Percentiles rank a stretch among this genome's conserved stretches.
Evolutionary conservation across 2,797 vertebrate species (phyloP).

Genomic region (Buceros bicornis): DNA sequence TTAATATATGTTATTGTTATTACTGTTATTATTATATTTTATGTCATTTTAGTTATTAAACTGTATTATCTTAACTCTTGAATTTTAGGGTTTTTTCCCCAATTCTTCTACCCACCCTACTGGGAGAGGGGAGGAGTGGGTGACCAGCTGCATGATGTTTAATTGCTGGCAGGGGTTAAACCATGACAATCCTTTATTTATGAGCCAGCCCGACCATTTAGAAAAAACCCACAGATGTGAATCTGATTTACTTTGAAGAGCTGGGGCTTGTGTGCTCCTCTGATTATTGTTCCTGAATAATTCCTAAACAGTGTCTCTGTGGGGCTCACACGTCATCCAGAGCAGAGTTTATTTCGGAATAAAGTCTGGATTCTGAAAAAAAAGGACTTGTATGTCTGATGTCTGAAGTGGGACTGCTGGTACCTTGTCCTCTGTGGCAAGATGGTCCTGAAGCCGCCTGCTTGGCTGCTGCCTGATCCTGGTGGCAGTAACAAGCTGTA

Average conservation of each 20-base stretch:
- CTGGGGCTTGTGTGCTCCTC: neutral
- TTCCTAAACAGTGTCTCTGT: neutral
- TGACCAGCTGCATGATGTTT: no score
- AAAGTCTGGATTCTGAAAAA: neutral
- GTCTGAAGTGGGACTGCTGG: neutral
- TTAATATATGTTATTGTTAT: no score
- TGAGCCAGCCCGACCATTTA: neutral
- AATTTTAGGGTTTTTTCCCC: no score
- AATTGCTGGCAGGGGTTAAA: no score
- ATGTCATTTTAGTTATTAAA: no score
- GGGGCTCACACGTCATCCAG: no score
- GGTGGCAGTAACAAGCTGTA: neutral
- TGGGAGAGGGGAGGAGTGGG: no score
- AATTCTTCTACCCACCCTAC: no score
- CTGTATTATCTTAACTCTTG: no score
- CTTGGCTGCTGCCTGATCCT: neutral
- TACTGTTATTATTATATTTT: no score
- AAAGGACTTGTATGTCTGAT: accelerated
- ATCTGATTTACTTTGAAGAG: neutral
- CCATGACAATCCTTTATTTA: neutral
- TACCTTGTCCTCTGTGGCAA: neutral
- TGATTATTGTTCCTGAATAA: neutral
- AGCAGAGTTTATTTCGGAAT: neutral
- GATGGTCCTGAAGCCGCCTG: neutral
- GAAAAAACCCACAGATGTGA: neutral